phyloP scores from a whole-genome alignment of 2,113 vertebrate genomes.

The Tragelaphus imberbis region DNA sequence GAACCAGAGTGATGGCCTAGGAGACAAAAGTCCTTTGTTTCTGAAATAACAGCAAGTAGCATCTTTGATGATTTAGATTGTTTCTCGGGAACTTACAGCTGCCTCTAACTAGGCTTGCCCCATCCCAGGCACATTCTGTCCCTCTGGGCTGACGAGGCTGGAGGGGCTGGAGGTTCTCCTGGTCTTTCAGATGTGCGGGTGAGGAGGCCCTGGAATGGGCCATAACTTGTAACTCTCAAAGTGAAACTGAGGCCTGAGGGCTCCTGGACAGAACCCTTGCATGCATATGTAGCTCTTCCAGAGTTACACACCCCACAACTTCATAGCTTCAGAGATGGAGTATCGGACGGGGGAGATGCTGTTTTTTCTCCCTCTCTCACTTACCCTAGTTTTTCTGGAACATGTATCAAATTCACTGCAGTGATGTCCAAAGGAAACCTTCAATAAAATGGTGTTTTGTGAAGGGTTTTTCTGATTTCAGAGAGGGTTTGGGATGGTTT shows the following conservation, averaged over 20 bases:
- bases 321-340: not conserved
- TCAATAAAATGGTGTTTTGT: not conserved
- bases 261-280: not conserved
- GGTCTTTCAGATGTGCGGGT: not conserved
- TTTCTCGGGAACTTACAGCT: not conserved
- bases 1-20: not conserved
- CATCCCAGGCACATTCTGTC: fast-evolving
- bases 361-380: not conserved
- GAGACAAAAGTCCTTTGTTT: not conserved
- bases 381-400: not conserved
- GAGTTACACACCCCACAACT: no score
- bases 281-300: fast-evolving
- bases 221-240: not conserved
- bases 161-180: no score
- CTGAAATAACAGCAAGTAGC: not conserved
- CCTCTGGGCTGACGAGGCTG: fast-evolving
- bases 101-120: not conserved
- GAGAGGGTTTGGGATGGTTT: not conserved
- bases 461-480: not conserved
- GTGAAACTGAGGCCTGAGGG: not conserved
- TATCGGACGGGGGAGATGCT: fast-evolving
- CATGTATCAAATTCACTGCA: not conserved
- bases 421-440: not conserved
- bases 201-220: not conserved
- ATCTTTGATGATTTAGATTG: not conserved